Evolutionary conservation across 2,797 vertebrate genomes (phyloP), one percentile per base, ranked within the genome.

Genomic region (Aldrovandia affinis): DNA sequence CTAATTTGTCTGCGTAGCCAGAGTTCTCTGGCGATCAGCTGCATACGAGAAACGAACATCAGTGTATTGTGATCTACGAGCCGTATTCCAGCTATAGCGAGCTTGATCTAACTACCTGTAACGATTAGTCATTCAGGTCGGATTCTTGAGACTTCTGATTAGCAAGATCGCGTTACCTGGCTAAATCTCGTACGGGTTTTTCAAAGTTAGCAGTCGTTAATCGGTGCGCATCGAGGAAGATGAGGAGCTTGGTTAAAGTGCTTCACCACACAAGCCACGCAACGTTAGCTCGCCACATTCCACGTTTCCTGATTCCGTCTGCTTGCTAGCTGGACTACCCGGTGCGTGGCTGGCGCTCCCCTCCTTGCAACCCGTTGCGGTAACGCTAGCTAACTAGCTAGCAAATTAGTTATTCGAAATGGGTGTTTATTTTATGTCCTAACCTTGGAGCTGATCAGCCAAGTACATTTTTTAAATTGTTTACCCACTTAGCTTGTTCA

Each of bases 261-360:
- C 39, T 81, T 68, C 57, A 57, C 61, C 4, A n/a, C 15, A 78
- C 44, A 30, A 50, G 47, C 54, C 77, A 78, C 77, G 47, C 54
- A 50, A 47, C 28, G n/a, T n/a, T 54, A 78, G 63, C 28, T 63
- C 61, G 44, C 50, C 6, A 79, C 73, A 63, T 12, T 61, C 44
- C 70, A 39, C 44, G 33, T 85, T 82, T 82, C 73, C 81, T 78
- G 84, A 70, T 82, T 78, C 50, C 42, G 22, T 18, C 36, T 70
- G 33, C 33, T 70, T 18, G 65, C 65, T 39, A 78, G 57, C 22
- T 30, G 47, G 59, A n/a, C 57, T 78, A 30, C 77, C 77, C 28
- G 77, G 77, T 78, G 77, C n/a, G n/a, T 8, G 77, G 28, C 77
- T 28, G 22, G 15, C 28, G 14, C 8, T 78, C 50, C 10, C 8